A percentile compares a stretch with the other conserved stretches of the same genome.
These are phyloP conservation scores for Xiphias gladius DNA, from an alignment of 2,113 vertebrate genomes.

Conservation along the genomic window DNA sequence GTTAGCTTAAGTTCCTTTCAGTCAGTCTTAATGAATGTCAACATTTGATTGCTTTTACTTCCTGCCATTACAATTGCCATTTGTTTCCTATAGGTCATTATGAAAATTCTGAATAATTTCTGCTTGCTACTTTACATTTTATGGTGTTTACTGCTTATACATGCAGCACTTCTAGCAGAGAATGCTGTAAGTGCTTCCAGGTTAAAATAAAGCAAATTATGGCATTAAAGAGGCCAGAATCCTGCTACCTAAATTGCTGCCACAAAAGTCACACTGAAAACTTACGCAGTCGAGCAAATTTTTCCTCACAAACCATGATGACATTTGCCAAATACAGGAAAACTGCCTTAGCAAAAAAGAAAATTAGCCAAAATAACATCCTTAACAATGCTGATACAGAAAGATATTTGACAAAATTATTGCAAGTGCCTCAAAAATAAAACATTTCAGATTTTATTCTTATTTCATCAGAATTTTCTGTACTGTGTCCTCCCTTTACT, in stretches of 20 bases:
- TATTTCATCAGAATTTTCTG: background rate
- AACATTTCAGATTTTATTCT: background rate
- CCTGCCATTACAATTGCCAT: background rate
- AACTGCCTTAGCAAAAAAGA: background rate
- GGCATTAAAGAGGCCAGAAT: background rate
- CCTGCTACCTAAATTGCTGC: background rate
- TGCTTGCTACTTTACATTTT: background rate
- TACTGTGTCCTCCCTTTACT: background rate
- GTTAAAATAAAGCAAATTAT: background rate
- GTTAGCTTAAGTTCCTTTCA: background rate
- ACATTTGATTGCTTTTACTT: background rate
- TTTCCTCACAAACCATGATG: background rate
- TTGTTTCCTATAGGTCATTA: background rate
- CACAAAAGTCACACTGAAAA: background rate
- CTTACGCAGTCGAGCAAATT: background rate
- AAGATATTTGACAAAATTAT: background rate
- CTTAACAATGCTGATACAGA: background rate
- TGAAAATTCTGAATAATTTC: too few relatives aligned
- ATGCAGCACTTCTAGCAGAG: too few relatives aligned
- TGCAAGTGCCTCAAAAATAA: too few relatives aligned
- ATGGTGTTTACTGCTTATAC: too few relatives aligned
- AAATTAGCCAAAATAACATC: background rate
- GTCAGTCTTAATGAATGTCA: background rate
- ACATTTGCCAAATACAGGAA: background rate
- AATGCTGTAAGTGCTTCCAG: background rate